phyloP scores from a whole-genome alignment of 2,888 invertebrate species.

The Orgyia antiqua region DNA sequence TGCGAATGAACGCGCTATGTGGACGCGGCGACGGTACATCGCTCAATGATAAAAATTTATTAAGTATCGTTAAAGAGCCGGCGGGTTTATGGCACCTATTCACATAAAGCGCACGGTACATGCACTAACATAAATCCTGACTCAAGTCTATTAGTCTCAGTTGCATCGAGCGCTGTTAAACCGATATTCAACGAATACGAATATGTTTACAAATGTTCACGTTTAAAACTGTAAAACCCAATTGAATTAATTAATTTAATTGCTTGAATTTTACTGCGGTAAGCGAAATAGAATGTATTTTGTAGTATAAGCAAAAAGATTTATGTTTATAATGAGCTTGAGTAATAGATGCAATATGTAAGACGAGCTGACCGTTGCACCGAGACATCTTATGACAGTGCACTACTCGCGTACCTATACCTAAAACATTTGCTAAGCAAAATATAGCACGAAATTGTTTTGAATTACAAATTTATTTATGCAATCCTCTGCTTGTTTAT shows the following conservation, averaged over 20 bases:
- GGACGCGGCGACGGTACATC: slow-evolving; percentile 11
- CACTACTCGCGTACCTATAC: no score
- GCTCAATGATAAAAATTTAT: slow-evolving; percentile 69
- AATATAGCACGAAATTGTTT: background rate
- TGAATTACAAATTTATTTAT: no score
- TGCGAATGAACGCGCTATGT: slow-evolving; percentile 7
- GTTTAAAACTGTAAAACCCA: slow-evolving; percentile 43
- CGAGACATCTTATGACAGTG: background rate
- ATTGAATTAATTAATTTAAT: slow-evolving; percentile 41
- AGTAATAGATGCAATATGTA: slow-evolving; percentile 11
- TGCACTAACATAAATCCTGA: slow-evolving; percentile 59
- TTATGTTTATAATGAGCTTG: slow-evolving; percentile 14
- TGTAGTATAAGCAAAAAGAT: slow-evolving; percentile 19
- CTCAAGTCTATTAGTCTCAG: slow-evolving; percentile 78
- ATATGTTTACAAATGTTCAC: slow-evolving; percentile 42
- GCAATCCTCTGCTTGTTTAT: no score
- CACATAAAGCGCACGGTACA: slow-evolving; percentile 55
- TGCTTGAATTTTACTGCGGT: slow-evolving; percentile 27
- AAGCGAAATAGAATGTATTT: slow-evolving; percentile 24
- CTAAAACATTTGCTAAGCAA: background rate
- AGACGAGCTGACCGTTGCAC: background rate
- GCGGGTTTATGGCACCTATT: slow-evolving; percentile 58
- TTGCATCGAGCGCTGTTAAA: slow-evolving; percentile 47
- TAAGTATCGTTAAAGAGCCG: slow-evolving; percentile 63
- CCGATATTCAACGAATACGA: slow-evolving; percentile 34